phyloP scores from a whole-genome alignment of 30 jellyfish, hydroid and myxozoan genomes.

The Cassiopea andromeda region DNA sequence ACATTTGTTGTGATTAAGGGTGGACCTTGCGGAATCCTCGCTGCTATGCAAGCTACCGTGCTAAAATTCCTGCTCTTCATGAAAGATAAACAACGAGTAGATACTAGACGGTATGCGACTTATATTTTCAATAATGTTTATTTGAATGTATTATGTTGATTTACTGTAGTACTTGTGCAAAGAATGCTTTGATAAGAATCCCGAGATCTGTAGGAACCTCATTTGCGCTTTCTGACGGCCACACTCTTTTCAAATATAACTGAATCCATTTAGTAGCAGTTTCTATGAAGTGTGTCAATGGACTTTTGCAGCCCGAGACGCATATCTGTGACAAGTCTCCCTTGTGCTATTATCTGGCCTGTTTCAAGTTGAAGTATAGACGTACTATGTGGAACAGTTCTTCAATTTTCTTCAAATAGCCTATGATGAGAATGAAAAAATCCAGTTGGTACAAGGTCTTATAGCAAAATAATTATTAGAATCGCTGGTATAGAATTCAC shows the following conservation, averaged over 20 bases:
- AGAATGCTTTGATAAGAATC: not conserved
- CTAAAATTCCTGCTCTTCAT: constrained; percentile 52
- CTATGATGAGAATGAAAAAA: too few species aligned
- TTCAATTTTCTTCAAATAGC: too few species aligned
- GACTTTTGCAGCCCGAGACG: too few species aligned
- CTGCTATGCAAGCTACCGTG: constrained; percentile 81
- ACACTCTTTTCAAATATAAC: not conserved
- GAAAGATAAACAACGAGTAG: constrained; percentile 26
- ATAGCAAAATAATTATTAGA: too few species aligned
- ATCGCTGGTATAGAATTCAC: too few species aligned
- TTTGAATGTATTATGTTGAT: not conserved
- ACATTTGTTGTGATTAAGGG: constrained; percentile 51
- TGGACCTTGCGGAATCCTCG: constrained; percentile 92
- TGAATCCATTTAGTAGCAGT: not conserved
- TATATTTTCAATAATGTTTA: not conserved
- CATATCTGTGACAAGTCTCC: too few species aligned
- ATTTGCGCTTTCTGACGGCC: not conserved
- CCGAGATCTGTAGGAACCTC: not conserved
- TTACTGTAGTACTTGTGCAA: not conserved
- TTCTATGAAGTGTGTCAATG: too few species aligned
- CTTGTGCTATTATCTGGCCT: too few species aligned
- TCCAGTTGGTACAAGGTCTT: too few species aligned
- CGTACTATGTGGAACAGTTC: too few species aligned
- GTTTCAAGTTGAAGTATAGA: too few species aligned
- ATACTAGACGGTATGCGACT: not conserved